These are phyloP conservation scores for Montipora capitata DNA, from an alignment of 92 coral and sea anemone genomes.

Conservation along the genomic window DNA sequence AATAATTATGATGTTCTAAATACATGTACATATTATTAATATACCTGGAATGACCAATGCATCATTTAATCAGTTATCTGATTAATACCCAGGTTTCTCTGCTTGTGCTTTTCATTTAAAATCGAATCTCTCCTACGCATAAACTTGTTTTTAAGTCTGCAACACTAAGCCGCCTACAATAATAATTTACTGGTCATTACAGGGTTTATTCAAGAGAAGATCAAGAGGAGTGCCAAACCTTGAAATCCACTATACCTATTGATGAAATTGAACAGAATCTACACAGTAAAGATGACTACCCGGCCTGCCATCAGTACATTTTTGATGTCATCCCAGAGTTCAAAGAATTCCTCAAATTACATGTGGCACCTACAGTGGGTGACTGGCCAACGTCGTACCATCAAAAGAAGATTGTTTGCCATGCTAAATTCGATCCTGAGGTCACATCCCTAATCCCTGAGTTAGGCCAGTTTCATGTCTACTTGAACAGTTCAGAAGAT, in stretches of 20 bases:
- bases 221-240: too few relatives aligned
- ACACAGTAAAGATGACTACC: slow-evolving; percentile 60
- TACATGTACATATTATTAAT: too few relatives aligned
- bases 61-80: too few relatives aligned
- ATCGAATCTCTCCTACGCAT: too few relatives aligned
- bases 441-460: slow-evolving; percentile 55
- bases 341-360: slow-evolving; percentile 29
- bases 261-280: slow-evolving; percentile 76
- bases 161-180: slow-evolving; percentile 7
- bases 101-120: too few relatives aligned
- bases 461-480: slow-evolving; percentile 62
- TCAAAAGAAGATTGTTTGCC: slow-evolving; percentile 56
- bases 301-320: slow-evolving; percentile 48
- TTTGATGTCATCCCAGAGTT: slow-evolving; percentile 65
- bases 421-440: slow-evolving; percentile 21
- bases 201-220: too few relatives aligned
- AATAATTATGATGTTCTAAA: too few relatives aligned
- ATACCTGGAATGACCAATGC: too few relatives aligned
- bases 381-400: slow-evolving; percentile 76
- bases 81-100: too few relatives aligned
- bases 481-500: slow-evolving; percentile 51
- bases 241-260: slow-evolving; percentile 47
- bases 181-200: too few relatives aligned
- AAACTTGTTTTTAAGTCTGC: slow-evolving; percentile 74
- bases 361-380: slow-evolving; percentile 33